Base-by-base conservation (phyloP, 2,797 vertebrate genomes). In the Psittacula echo region DNA sequence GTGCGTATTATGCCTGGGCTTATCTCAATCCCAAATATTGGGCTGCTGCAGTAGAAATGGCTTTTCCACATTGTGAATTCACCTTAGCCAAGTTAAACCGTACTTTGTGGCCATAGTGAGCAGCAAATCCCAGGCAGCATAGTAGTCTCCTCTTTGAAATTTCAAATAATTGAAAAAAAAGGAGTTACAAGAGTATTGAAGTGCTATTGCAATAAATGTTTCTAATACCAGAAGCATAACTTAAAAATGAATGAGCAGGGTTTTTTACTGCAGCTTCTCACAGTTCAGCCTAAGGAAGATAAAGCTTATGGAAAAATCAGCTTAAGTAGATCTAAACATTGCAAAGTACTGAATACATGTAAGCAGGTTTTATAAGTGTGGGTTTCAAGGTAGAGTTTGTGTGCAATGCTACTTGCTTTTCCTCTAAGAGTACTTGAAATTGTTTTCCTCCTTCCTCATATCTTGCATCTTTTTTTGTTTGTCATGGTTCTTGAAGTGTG, bases 141-240 rank as follows among this genome's bases (percentile, higher is more conserved):
- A 44, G 11, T 2, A 22, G 15, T 56, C 15, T 53, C 1, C 27
- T 72, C 45, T 77, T 41, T 47, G 32, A 90, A 88, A 47, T 9
- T 73, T 79, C n/a, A 45, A 37, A 39, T 77, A 4, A 9, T 34
- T 81, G 53, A 39, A 77, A 72, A 58, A 41, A 79, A 11, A 42
- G 29, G 53, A 81, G 41, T 13, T 1, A 1, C 0, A 1, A 58
- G 24, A 60, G 8, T 11, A 22, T 32, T 54, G 26, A 6, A 41
- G 2, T 66, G 10, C 30, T 58, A 19, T 29, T 87, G 42, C 7
- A 44, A 48, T 39, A 76, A 61, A 50, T 1, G 4, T 34, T 81
- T 91, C 82, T 53, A 77, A 37, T 81, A 24, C 16, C 34, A n/a
- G 39, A 77, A 66, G 5, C 22, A 11, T 54, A 73, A 58, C 11